Evolutionary conservation across 2,888 invertebrate species (phyloP).

Genomic region (Diarsia dahlii): DNA sequence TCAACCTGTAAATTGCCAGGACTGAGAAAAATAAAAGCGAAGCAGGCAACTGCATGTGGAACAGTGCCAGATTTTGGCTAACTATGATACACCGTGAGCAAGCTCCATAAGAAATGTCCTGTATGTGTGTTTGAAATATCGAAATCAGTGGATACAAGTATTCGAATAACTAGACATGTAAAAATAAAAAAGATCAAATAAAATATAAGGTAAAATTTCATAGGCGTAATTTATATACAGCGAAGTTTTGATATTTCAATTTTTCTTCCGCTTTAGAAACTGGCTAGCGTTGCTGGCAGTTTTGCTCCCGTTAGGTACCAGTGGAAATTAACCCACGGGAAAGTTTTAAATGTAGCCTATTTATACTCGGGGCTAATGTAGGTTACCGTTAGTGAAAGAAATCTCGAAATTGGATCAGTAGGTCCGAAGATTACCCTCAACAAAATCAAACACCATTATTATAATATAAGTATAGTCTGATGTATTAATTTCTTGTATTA

Average conservation of each 20-base stretch:
- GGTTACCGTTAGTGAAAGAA: too few species aligned
- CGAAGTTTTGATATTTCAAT: background rate
- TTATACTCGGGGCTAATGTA: too few species aligned
- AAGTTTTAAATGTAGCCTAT: too few species aligned
- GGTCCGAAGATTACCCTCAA: too few species aligned
- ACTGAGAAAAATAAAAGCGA: constrained; percentile 30
- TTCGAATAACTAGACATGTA: too few species aligned
- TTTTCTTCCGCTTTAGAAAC: background rate
- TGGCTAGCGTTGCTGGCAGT: background rate
- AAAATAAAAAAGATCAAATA: background rate
- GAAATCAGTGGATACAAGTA: background rate
- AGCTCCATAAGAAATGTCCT: constrained; percentile 24
- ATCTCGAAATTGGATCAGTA: too few species aligned
- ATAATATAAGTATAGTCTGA: too few species aligned
- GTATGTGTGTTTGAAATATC: constrained; percentile 12
- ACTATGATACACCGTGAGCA: constrained; percentile 37
- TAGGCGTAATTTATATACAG: background rate
- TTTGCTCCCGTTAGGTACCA: too few species aligned
- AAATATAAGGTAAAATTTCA: background rate
- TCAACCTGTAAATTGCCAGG: constrained; percentile 17
- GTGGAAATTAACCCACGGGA: too few species aligned
- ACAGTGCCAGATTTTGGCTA: constrained; percentile 41
- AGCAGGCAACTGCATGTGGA: constrained; percentile 29
- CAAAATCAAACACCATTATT: too few species aligned
- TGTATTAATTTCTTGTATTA: background rate